Percentiles rank a stretch among this genome's conserved stretches.
phyloP scores from a whole-genome alignment of 2,113 vertebrate genomes.

The Clarias gariepinus region DNA sequence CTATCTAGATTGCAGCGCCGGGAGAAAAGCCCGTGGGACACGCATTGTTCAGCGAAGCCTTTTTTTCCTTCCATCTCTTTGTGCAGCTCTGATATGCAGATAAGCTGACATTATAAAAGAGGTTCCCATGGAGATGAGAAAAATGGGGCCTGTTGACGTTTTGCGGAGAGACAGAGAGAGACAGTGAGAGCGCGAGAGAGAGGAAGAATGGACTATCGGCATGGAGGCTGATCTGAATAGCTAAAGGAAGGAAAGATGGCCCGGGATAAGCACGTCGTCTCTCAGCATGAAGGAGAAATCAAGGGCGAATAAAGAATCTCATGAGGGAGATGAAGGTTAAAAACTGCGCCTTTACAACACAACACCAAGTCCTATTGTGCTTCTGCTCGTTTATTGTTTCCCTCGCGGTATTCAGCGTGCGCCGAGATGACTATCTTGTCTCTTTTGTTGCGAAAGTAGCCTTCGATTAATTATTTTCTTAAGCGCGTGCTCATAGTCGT shows the following conservation, averaged over 20 bases:
- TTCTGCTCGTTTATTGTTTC: neutral
- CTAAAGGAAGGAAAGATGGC: slow-evolving; percentile 54
- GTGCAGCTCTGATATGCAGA: slow-evolving; percentile 74
- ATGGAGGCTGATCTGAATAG: slow-evolving; percentile 56
- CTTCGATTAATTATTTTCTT: slow-evolving; percentile 20
- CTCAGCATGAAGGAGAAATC: slow-evolving; percentile 18
- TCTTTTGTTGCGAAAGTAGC: neutral
- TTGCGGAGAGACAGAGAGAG: slow-evolving; percentile 38
- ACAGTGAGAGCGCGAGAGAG: neutral
- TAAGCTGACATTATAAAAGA: slow-evolving; percentile 74
- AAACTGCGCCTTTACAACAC: slow-evolving; percentile 4
- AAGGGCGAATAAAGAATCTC: slow-evolving; percentile 3
- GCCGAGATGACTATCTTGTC: slow-evolving; percentile 6
- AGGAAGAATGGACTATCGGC: slow-evolving; percentile 50
- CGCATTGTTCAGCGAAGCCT: slow-evolving; percentile 33
- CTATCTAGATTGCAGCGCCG: neutral
- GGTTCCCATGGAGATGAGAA: slow-evolving; percentile 77
- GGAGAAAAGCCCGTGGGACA: slow-evolving; percentile 61
- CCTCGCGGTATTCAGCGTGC: neutral
- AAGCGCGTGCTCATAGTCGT: neutral
- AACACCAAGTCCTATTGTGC: slow-evolving; percentile 10
- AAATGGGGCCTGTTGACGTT: slow-evolving; percentile 64
- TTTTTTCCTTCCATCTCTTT: slow-evolving; percentile 55
- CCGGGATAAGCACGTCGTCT: slow-evolving; percentile 60
- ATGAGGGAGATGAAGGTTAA: neutral